Conservation (phyloP, 2,797 vertebrate species). For the Neoniphon sammara region DNA sequence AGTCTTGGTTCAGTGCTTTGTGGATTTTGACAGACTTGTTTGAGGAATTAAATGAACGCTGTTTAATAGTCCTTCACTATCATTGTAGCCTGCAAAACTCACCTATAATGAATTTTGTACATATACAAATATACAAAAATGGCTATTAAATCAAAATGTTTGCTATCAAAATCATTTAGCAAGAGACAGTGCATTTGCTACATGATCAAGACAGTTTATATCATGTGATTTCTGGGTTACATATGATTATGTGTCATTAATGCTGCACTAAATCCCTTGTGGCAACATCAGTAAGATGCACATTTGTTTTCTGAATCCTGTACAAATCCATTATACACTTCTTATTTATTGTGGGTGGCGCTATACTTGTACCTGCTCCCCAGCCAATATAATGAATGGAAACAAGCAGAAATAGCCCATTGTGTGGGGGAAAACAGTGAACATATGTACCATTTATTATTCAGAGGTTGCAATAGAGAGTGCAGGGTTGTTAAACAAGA, state of each 20-base stretch:
- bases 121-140: too few species aligned
- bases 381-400: not conserved
- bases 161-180: too few species aligned
- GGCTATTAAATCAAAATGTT: not conserved
- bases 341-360: conserved; percentile 25
- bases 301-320: conserved; percentile 14
- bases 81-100: too few species aligned
- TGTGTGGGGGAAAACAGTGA: conserved; percentile 28
- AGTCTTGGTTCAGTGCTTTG: not conserved
- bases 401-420: conserved; percentile 34
- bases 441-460: conserved; percentile 4
- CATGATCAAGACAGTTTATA: not conserved
- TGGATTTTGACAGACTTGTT: not conserved
- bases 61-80: too few species aligned
- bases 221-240: conserved; percentile 12
- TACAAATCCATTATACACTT: conserved; percentile 35
- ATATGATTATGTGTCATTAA: conserved; percentile 13
- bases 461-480: not conserved
- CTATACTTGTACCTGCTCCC: conserved; percentile 16
- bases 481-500: conserved; percentile 9
- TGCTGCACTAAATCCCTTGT: conserved; percentile 38
- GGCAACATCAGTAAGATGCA: conserved; percentile 17
- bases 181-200: too few species aligned
- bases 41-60: too few species aligned
- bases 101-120: too few species aligned